Evolutionary conservation across 2,888 invertebrate genomes (phyloP), one percentile per base, ranked within the genome.

Genomic region (Drosophila hamatofila): DNA sequence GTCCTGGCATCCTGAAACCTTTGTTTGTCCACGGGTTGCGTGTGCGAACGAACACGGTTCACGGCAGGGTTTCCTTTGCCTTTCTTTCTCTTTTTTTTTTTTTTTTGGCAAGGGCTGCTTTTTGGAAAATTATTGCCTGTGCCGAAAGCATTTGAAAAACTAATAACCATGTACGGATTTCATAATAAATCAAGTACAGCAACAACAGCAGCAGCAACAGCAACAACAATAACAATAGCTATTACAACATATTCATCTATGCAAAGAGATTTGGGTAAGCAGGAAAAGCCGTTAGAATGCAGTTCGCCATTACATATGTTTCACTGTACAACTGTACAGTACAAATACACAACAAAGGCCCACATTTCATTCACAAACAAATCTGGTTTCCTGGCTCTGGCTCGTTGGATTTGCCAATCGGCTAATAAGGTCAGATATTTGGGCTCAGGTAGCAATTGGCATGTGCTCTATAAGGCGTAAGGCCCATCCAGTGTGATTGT

Each of bases 141-240:
- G 80, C 72, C 59, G 54, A 64, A 64, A 67, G 59, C 61, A 80
- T 71, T 73, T 72, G 81, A 72, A 83, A 83, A 88, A 83, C 83
- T 89, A 87, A 90, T 88, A 87, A 90, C 82, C 89, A 83, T 87
- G 87, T 80, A 77, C 74, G 77, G 84, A 90, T 87, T 88, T 88
- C 78, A 90, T 86, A 88, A 87, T 87, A 87, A 87, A 90, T 87
- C 90, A 87, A 81, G 74, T 63, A 81, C 77, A 51, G 56, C 30
- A 56, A 16, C 35, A 21, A 56, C 64, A 52, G 78, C 76, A 52
- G 25, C 27, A 41, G 1, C 59, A 65, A 55, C 60, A 27, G 2
- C 58, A 65, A 55, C 60, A 33, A 30, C 54, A 60, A 33, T 35
- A 59, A 30, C 55, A 63, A 54, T 54, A 27, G 54, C 37, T 39